Evolutionary conservation across 2,797 vertebrate species (phyloP).

Genomic region (Apodemus agrarius): DNA sequence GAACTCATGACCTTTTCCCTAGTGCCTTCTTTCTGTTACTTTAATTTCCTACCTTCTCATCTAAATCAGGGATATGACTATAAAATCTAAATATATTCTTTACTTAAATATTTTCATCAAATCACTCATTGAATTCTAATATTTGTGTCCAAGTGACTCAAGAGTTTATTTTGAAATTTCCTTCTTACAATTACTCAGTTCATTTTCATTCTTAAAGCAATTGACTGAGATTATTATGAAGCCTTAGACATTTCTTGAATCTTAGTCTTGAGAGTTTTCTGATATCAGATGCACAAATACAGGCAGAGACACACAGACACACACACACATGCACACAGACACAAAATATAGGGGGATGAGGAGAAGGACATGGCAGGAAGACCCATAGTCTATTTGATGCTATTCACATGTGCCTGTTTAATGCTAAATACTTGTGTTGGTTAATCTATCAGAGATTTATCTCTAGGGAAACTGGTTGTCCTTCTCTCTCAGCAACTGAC

Average conservation of each 20-base stretch:
- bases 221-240: neutral
- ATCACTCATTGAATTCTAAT: constrained; percentile 1
- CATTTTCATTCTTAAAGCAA: neutral
- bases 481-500: too few relatives aligned
- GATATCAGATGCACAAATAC: neutral
- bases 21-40: neutral
- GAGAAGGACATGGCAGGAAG: neutral
- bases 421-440: neutral
- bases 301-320: neutral
- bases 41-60: neutral
- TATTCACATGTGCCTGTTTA: neutral
- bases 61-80: neutral
- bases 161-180: neutral
- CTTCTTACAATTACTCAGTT: neutral
- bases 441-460: neutral
- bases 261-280: neutral
- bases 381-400: neutral
- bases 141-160: constrained; percentile 16
- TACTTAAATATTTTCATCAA: neutral
- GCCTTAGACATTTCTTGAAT: neutral
- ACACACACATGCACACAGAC: neutral
- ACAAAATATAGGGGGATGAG: neutral
- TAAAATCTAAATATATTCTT: neutral
- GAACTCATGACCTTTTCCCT: neutral
- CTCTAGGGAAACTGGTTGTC: neutral